Base-by-base conservation (phyloP, 2,113 vertebrate genomes). In the Dromaius novaehollandiae region DNA sequence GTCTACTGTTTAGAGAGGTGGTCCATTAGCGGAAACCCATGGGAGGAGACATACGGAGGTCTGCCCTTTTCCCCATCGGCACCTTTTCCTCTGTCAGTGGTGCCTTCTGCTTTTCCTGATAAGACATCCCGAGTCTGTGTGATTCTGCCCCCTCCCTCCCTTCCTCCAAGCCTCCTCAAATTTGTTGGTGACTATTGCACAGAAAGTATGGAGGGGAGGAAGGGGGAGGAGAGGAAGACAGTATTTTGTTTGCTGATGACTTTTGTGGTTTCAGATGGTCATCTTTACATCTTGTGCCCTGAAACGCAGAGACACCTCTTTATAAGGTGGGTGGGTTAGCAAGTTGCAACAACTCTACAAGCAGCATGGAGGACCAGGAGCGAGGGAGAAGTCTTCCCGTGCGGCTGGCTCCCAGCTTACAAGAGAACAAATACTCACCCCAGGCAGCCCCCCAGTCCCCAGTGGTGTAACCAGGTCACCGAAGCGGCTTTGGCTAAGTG, bases 401-500 rank as follows among this genome's bases (percentile, higher is more conserved):
- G 30, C 14, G 30, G 6, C 22, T 92, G 25, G 61, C 20, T 74
- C 38, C 12, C 15, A 76, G 7, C 11, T 8, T 40, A 16, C 3
- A 14, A 34, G 11, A 77, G 25, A 4, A 10, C 42, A 7, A 84
- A 42, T 53, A 58, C 60, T 20, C 19, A 26, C 18, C 11, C 3
- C 21, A 20, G 9, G 5, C 25, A 88, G 16, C 3, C 3, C 13
- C 20, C 15, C 6, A 19, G 0, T 86, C 34, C 82, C 24, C 58
- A 66, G 7, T 5, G 3, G 0, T 34, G 44, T 64, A 51, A 38
- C 25, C 60, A 36, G 6, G 0, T 51, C 78, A 8, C 2, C 38
- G 44, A 88, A 86, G 82, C 17, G 11, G 2, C 2, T 15, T 34
- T 75, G 36, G 7, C 34, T 75, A 71, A 65, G 46, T 68, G 71